Percentiles rank a stretch among this genome's conserved stretches.
These are phyloP conservation scores for Andrena bucephala DNA, from an alignment of 2,888 invertebrate genomes.

Conservation along the genomic window DNA sequence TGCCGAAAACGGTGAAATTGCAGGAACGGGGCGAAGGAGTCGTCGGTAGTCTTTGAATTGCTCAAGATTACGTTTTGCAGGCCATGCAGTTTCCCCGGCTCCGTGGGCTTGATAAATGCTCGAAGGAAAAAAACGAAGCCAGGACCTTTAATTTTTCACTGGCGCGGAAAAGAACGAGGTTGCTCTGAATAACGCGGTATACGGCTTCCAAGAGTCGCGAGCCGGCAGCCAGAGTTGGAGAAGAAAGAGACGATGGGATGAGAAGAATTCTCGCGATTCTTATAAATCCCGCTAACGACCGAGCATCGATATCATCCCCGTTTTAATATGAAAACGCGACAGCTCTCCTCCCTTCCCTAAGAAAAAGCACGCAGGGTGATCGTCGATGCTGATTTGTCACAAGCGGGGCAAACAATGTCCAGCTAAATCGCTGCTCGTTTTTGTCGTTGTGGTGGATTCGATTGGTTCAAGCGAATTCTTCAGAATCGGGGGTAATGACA, in stretches of 20 bases:
- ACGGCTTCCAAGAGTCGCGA: slow-evolving; percentile 16
- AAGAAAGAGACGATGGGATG: slow-evolving; percentile 32
- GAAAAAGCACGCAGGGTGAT: not conserved
- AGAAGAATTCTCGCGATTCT: slow-evolving; percentile 62
- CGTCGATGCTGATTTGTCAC: slow-evolving; percentile 20
- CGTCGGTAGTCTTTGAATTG: slow-evolving; percentile 78
- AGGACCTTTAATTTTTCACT: slow-evolving; percentile 78
- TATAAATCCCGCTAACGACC: slow-evolving; percentile 72
- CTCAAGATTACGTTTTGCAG: slow-evolving; percentile 81
- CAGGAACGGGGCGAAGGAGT: slow-evolving; percentile 63
- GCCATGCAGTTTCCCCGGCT: slow-evolving; percentile 76
- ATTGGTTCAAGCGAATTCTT: slow-evolving; percentile 14
- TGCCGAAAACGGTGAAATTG: slow-evolving; percentile 57
- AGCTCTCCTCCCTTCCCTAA: not conserved
- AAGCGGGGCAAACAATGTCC: not conserved
- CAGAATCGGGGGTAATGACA: too few species aligned
- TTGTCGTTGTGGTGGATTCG: not conserved
- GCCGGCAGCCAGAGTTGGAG: slow-evolving; percentile 5
- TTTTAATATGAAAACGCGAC: slow-evolving; percentile 20
- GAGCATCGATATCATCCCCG: slow-evolving; percentile 63
- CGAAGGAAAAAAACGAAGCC: slow-evolving; percentile 72
- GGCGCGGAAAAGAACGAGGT: slow-evolving; percentile 50
- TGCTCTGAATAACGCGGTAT: slow-evolving; percentile 62
- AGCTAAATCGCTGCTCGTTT: not conserved
- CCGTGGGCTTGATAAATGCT: slow-evolving; percentile 79